phyloP scores from a whole-genome alignment of 2,113 vertebrate species.

The Clarias batrachus region DNA sequence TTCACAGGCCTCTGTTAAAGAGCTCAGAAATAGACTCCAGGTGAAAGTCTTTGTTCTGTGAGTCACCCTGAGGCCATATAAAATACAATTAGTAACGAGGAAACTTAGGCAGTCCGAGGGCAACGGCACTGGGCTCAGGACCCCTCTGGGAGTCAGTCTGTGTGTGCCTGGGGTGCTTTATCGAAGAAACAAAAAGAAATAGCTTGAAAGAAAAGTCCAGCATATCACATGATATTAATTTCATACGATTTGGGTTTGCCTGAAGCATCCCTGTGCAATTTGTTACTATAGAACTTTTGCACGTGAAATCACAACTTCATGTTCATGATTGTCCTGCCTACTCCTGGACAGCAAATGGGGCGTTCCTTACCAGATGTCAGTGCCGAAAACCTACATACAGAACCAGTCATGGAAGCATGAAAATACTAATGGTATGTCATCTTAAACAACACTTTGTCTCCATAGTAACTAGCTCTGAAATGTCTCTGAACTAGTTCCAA shows the following conservation, averaged over 20 bases:
- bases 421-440: too few species aligned
- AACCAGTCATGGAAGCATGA: too few species aligned
- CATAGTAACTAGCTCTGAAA: too few species aligned
- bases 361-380: too few species aligned
- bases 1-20: neutral
- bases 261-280: neutral
- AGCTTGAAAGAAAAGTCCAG: neutral
- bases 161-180: neutral
- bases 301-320: too few species aligned
- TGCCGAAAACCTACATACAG: too few species aligned
- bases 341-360: too few species aligned
- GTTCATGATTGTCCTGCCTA: too few species aligned
- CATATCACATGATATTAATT: neutral
- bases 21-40: constrained; percentile 5
- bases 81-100: neutral
- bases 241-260: neutral
- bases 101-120: neutral
- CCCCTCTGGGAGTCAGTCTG: neutral
- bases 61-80: neutral
- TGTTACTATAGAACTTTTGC: neutral
- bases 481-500: too few species aligned
- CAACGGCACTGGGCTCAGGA: neutral
- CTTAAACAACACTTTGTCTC: too few species aligned
- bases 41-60: constrained; percentile 1
- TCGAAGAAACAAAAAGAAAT: neutral